These are phyloP conservation scores for Nycticebus coucang DNA, from an alignment of 2,113 vertebrate species.

Conservation along the genomic window DNA sequence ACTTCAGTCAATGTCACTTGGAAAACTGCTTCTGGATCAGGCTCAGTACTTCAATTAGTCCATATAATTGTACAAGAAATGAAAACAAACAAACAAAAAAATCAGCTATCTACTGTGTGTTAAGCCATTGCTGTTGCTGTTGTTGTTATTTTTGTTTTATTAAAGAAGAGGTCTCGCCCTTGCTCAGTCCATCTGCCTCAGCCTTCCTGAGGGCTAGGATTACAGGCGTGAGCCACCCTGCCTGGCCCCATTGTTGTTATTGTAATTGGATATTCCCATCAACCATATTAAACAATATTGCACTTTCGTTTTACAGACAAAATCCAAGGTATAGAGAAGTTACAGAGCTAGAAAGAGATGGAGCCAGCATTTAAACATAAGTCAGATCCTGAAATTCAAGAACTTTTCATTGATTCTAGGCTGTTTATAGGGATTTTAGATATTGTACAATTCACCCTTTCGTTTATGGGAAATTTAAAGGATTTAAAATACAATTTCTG, in stretches of 20 bases:
- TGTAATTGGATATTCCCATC: slow-evolving; percentile 47
- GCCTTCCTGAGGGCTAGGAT: no score
- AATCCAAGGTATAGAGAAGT: not conserved
- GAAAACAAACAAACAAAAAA: not conserved
- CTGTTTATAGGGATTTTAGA: not conserved
- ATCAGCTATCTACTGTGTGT: not conserved
- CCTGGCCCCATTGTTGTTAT: not conserved
- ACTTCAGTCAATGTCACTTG: no score
- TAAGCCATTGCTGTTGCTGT: slow-evolving; percentile 26
- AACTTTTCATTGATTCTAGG: not conserved
- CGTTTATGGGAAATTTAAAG: not conserved
- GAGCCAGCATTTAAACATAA: not conserved
- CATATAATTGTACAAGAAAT: not conserved
- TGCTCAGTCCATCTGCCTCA: no score
- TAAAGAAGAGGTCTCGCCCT: no score
- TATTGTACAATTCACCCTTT: not conserved
- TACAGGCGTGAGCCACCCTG: no score
- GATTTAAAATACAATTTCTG: slow-evolving; percentile 69
- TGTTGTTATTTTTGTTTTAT: not conserved
- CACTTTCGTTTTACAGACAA: slow-evolving; percentile 10
- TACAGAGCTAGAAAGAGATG: not conserved
- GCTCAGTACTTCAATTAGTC: not conserved
- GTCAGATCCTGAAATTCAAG: not conserved
- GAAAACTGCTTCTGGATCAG: no score
- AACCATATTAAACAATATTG: slow-evolving; percentile 13